phyloP scores from a whole-genome alignment of 2,888 invertebrate species.

The Panzeria rudis region DNA sequence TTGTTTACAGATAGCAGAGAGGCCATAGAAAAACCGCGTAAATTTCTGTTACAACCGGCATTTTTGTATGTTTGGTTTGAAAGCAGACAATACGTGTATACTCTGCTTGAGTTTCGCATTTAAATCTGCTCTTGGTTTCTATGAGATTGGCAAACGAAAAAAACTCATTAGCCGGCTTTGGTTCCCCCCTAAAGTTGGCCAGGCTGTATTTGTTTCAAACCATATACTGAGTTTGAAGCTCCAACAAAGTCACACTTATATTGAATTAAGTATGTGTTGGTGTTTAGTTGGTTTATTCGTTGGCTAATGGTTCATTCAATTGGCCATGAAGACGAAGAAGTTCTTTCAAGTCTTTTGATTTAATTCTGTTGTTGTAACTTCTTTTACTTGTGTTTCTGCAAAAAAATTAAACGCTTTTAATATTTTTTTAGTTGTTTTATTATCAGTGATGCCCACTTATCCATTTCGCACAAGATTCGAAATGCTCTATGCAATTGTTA shows the following conservation, averaged over 20 bases:
- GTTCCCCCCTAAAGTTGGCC: slow-evolving; percentile 73
- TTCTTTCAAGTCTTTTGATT: slow-evolving; percentile 18
- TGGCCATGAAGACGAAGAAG: slow-evolving; percentile 20
- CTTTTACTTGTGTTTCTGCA: slow-evolving; percentile 42
- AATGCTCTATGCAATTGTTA: too few species aligned
- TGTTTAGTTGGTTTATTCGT: not conserved
- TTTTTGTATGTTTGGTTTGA: slow-evolving; percentile 63
- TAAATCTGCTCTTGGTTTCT: slow-evolving; percentile 10
- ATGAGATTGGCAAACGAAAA: slow-evolving; percentile 3
- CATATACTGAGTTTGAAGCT: slow-evolving; percentile 58
- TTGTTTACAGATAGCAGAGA: slow-evolving; percentile 21
- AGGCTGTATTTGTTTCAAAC: slow-evolving; percentile 76
- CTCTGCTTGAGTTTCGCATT: not conserved
- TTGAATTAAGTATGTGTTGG: slow-evolving; percentile 1
- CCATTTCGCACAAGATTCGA: too few species aligned
- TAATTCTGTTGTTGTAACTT: slow-evolving; percentile 39
- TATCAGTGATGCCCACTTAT: slow-evolving; percentile 45
- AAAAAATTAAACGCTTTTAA: not conserved
- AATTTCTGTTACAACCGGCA: slow-evolving; percentile 65
- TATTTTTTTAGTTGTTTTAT: slow-evolving; percentile 64
- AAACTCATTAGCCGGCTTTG: slow-evolving; percentile 58
- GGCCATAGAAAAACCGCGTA: slow-evolving; percentile 47
- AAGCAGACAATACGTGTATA: not conserved
- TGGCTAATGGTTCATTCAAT: not conserved
- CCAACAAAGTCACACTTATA: not conserved